Evolutionary conservation across 2,888 invertebrate species (phyloP).

Genomic region (Odontothrips loti): DNA sequence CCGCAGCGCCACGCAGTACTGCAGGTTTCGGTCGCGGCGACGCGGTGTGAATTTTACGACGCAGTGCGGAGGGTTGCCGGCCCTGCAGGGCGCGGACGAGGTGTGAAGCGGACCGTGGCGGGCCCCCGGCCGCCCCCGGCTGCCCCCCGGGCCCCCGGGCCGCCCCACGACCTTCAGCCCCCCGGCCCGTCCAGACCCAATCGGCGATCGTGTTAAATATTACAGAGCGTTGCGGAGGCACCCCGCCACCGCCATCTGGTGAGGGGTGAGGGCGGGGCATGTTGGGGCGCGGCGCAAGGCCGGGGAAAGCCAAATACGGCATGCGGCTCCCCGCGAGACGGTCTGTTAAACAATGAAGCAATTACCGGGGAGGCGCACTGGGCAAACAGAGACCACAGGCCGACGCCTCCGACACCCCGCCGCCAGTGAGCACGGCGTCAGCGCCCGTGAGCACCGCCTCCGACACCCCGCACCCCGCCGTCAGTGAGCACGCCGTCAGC

Average conservation of each 20-base stretch:
- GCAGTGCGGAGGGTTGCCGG: background rate
- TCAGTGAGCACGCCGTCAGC: too few relatives aligned
- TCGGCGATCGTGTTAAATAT: background rate
- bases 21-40: background rate
- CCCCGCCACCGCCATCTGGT: background rate
- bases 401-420: background rate
- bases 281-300: background rate
- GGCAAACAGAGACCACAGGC: background rate
- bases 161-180: background rate
- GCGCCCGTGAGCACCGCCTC: too few relatives aligned
- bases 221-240: background rate
- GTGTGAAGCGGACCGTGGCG: background rate
- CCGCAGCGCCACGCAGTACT: background rate
- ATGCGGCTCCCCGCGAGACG: slow-evolving; percentile 4
- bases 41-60: background rate
- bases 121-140: background rate
- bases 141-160: background rate
- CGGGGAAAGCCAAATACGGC: background rate
- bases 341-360: slow-evolving; percentile 5
- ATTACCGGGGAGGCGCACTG: background rate
- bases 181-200: background rate
- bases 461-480: too few relatives aligned
- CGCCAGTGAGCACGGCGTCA: background rate
- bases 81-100: background rate
- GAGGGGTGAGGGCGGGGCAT: background rate